Conservation (phyloP, 2,888 invertebrate genomes). For the Melipona beecheii region DNA sequence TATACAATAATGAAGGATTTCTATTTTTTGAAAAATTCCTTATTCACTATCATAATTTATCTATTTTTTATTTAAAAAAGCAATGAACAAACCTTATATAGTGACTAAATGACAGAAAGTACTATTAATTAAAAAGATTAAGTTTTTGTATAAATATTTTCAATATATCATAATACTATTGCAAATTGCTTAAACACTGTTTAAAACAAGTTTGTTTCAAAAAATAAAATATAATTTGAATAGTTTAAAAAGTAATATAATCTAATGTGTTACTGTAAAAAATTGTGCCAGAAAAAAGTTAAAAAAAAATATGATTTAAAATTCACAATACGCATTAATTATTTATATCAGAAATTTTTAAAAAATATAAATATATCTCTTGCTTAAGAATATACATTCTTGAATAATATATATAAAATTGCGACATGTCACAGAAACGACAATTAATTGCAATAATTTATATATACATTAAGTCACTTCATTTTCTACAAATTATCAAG, state of each 20-base stretch:
- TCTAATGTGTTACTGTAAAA: neutral
- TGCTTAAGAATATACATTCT: neutral
- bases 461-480: neutral
- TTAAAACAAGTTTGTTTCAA: neutral
- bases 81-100: neutral
- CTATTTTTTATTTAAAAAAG: neutral
- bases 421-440: neutral
- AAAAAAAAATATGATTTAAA: neutral
- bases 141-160: neutral
- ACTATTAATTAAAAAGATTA: neutral
- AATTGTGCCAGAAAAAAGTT: conserved; percentile 1
- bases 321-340: neutral
- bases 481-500: neutral
- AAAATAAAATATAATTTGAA: neutral
- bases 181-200: conserved; percentile 6
- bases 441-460: neutral
- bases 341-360: conserved; percentile 7
- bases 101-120: neutral
- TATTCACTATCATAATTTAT: neutral
- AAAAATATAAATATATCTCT: neutral
- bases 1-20: neutral
- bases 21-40: neutral
- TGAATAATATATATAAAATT: neutral
- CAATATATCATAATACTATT: neutral
- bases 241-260: neutral